Base-by-base conservation (phyloP, 2,888 invertebrate species). In the Phengaris alcon region DNA sequence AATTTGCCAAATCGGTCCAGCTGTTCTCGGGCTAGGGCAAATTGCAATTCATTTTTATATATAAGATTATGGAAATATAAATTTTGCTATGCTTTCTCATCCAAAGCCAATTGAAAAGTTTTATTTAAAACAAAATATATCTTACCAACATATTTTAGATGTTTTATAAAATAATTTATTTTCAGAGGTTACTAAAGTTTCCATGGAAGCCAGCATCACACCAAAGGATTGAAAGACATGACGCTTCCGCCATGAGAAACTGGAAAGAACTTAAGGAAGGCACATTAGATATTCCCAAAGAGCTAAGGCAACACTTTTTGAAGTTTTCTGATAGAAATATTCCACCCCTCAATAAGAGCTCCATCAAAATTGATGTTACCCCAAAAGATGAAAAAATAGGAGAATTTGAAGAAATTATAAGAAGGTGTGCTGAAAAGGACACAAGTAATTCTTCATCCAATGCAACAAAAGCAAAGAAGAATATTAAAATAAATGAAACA, bases 251-350 rank as follows among this genome's bases (percentile, higher is more conserved):
- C 0, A 89, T 95, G 82, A 89, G 94, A 78, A 97, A 97, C 86
- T 97, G 97, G 97, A 89, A 93, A 75, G 88, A 94, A 78, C 93
- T 96, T 9, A 94, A 94, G 78, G 87, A 93, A 52, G 95, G 95
- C 8, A 87, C 94, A 77, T 80, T 96, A 13, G 85, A 92, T 73
- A 89, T 93, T 77, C 82, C 93, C 52, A 82, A 90, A 35, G 85
- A 91, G 1, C 79, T 96, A 44, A 83, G 85, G 69, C 83, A 94
- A 78, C 96, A 96, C 86, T 92, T 97, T 69, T 84, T 93, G 0
- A 96, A 96, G 84, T 97, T 97, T 82, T 94, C 95, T 1, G 83
- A 94, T 4, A 91, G 97, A 82, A 86, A 88, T 2, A 93, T 95
- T 79, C 90, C 91, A 75, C 91, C 93, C 5, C 78, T 93, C 10